Evolutionary conservation across 2,113 vertebrate genomes (phyloP), one percentile per base, ranked within the genome.

Genomic region (Panthera tigris): DNA sequence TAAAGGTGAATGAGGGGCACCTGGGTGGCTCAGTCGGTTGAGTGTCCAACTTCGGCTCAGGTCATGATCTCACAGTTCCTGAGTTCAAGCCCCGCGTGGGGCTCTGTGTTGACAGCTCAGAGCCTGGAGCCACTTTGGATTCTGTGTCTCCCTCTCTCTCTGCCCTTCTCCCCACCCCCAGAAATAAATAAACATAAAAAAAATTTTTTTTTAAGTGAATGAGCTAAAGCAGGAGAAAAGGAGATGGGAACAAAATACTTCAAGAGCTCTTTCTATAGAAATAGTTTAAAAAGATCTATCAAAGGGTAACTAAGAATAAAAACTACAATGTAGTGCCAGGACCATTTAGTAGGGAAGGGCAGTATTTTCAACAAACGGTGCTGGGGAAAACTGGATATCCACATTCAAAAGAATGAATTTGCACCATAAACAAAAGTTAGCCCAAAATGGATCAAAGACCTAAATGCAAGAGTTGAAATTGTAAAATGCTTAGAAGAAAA

Each of bases 241-340:
- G 66, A 73, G 80, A 78, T 19, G n/a, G 90, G 89, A 83, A 81
- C 82, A 84, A 95, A 97, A 91, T 39, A 83, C 55, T 65, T 50
- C 52, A 95, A 50, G 69, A 85, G 80, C 31, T 21, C 36, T 80
- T 74, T 91, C 91, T 61, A 55, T 9, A 73, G 50, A 23, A 88
- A 86, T 13, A 68, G 36, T 89, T 93, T 74, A 5, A 78, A 86
- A 91, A 89, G 65, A 57, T 36, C 31, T 89, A 23, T 6, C 68
- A 27, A 79, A 89, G 55, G 86, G 55, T 25, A 91, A 91, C 68
- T 27, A 65, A 29, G 45, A 86, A 89, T 82, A 76, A 93, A 79
- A 73, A 45, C n/a, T 36, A 23, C 1, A 48, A 13, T 16, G 12
- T 7, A 61, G n/a, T 41, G 52, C 73, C 71, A 66, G 41, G 41